These are phyloP conservation scores for Leptopilina boulardi DNA, from an alignment of 1,140 invertebrate species.

Conservation along the genomic window DNA sequence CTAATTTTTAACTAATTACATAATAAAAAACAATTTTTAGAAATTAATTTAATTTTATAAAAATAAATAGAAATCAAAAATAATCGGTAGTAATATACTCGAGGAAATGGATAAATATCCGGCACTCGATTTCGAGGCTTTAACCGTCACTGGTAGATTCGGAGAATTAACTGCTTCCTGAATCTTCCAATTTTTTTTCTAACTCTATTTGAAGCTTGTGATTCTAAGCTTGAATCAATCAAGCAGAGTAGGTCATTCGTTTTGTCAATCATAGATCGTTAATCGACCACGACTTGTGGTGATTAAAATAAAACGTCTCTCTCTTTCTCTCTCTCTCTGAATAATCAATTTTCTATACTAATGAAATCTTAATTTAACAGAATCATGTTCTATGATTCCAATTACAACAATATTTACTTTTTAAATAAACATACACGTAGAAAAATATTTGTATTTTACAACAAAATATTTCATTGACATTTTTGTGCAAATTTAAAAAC, in stretches of 20 bases:
- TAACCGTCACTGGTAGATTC: not conserved
- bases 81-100: not conserved
- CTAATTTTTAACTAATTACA: no score
- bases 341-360: not conserved
- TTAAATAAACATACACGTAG: no score
- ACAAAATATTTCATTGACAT: no score
- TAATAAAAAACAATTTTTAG: no score
- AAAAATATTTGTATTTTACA: no score
- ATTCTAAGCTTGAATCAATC: not conserved
- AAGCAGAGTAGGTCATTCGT: not conserved
- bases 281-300: not conserved
- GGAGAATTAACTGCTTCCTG: not conserved
- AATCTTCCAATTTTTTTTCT: constrained; percentile 1
- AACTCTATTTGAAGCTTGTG: not conserved
- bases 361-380: no score
- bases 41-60: not conserved
- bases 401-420: no score
- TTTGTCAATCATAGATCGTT: constrained; percentile 3
- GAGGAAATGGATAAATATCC: not conserved
- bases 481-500: no score
- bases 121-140: not conserved
- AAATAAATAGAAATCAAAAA: no score
- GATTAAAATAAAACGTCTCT: not conserved
- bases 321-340: not conserved
- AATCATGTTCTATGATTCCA: no score